A percentile compares a stretch with the other conserved stretches of the same genome.
These are phyloP conservation scores for Drosophila infuscata DNA, from an alignment of 2,888 invertebrate genomes.

Conservation along the genomic window DNA sequence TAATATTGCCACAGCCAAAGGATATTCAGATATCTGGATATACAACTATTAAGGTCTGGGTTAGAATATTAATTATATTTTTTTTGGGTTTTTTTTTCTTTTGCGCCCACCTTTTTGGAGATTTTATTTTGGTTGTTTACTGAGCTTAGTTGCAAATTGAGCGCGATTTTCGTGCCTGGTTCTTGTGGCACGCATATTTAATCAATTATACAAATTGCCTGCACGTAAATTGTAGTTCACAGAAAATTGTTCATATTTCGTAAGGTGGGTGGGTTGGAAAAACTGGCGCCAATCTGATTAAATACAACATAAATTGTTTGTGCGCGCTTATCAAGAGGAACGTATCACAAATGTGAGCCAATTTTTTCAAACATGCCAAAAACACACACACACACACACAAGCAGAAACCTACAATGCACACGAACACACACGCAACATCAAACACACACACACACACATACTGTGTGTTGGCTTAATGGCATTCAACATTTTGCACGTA, in stretches of 20 bases:
- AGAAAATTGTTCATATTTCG: conserved; percentile 37
- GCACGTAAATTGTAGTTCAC: conserved; percentile 44
- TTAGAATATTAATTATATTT: conserved; percentile 43
- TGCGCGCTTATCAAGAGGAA: conserved; percentile 47
- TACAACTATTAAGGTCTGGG: conserved; percentile 18
- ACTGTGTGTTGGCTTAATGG: conserved; percentile 32
- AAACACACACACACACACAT: conserved; percentile 2
- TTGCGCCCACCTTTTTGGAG: conserved; percentile 1
- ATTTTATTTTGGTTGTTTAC: conserved; percentile 22
- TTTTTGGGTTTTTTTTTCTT: neutral
- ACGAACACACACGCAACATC: conserved; percentile 3
- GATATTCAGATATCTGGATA: conserved; percentile 25
- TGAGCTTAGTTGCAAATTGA: conserved; percentile 42
- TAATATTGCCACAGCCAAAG: conserved; percentile 43
- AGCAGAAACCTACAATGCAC: conserved; percentile 4
- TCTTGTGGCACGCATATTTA: conserved; percentile 65
- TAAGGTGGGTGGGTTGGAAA: neutral
- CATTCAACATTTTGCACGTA: conserved; percentile 48
- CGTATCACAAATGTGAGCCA: conserved; percentile 55
- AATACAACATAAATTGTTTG: conserved; percentile 69
- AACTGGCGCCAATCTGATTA: conserved; percentile 70
- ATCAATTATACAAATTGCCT: conserved; percentile 78
- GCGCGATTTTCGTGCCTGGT: conserved; percentile 59
- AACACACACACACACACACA: conserved; percentile 27
- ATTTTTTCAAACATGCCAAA: conserved; percentile 58